phyloP scores from a whole-genome alignment of 1,140 invertebrate species.

The Zaprionus tsacasi region DNA sequence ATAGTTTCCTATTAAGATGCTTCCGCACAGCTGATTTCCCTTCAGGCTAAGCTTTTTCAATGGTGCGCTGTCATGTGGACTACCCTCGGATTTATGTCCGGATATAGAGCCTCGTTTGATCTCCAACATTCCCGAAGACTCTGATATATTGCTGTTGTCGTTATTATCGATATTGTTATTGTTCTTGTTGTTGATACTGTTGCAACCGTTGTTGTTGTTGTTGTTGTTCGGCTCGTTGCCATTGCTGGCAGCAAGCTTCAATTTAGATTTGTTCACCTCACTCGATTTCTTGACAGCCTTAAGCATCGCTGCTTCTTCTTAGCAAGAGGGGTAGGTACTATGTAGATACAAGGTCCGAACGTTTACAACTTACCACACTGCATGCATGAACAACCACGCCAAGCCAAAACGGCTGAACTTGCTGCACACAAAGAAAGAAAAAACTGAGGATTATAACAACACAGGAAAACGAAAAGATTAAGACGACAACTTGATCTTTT shows the following conservation, averaged over 20 bases:
- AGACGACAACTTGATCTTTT: background rate
- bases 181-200: background rate
- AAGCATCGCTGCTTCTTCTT: conserved; percentile 57
- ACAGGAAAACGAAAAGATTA: background rate
- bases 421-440: conserved; percentile 14
- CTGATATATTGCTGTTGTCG: conserved; percentile 24
- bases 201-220: conserved; percentile 27
- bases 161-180: conserved; percentile 7
- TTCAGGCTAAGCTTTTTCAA: conserved; percentile 90
- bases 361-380: conserved; percentile 46
- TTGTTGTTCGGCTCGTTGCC: conserved; percentile 18
- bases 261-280: conserved; percentile 72
- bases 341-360: conserved; percentile 31
- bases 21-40: conserved; percentile 91
- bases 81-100: conserved; percentile 26
- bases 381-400: conserved; percentile 46
- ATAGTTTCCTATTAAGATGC: conserved; percentile 93
- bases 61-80: conserved; percentile 69
- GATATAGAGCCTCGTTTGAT: conserved; percentile 38
- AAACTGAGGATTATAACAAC: background rate
- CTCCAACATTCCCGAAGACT: conserved; percentile 30
- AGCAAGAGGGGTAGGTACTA: background rate
- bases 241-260: conserved; percentile 65
- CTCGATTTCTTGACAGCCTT: conserved; percentile 73
- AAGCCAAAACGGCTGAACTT: conserved; percentile 13